Evolutionary conservation across 1,140 invertebrate genomes (phyloP).

Genomic region (Drosophila gunungcola): DNA sequence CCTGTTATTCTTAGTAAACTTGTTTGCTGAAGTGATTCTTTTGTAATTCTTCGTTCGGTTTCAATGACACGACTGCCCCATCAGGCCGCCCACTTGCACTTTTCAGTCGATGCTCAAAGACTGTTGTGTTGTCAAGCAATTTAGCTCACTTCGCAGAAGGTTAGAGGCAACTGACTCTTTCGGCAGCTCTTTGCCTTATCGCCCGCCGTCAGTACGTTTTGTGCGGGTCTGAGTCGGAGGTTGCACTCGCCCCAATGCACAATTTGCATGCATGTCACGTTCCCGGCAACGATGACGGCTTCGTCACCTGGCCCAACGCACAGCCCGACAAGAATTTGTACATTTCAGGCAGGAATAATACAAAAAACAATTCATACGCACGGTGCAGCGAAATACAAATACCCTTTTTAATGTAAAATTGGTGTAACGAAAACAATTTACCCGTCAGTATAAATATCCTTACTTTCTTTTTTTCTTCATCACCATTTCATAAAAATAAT

Average conservation of each 20-base stretch:
- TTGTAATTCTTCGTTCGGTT: not conserved
- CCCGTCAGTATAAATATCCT: too few relatives aligned
- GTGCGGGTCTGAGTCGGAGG: slow-evolving; percentile 19
- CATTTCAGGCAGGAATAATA: slow-evolving; percentile 17
- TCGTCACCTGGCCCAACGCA: slow-evolving; percentile 58
- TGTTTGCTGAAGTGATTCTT: slow-evolving; percentile 9
- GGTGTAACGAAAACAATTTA: not conserved
- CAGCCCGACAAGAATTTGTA: slow-evolving; percentile 22
- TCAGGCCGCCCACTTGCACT: slow-evolving; percentile 23
- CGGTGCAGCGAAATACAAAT: slow-evolving; percentile 3
- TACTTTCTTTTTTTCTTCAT: too few relatives aligned
- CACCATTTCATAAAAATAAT: too few relatives aligned
- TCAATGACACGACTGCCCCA: slow-evolving; percentile 9
- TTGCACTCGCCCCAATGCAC: slow-evolving; percentile 36
- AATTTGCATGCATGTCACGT: slow-evolving; percentile 74
- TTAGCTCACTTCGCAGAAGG: slow-evolving; percentile 30
- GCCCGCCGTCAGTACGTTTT: slow-evolving; percentile 6
- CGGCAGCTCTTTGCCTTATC: slow-evolving; percentile 32
- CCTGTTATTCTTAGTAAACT: slow-evolving; percentile 1
- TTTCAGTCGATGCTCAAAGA: slow-evolving; percentile 3
- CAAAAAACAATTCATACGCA: slow-evolving; percentile 29
- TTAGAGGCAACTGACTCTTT: slow-evolving; percentile 31
- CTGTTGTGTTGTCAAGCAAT: slow-evolving; percentile 27
- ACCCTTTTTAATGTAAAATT: not conserved
- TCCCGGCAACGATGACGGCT: slow-evolving; percentile 51